phyloP scores from a whole-genome alignment of 1,140 invertebrate species.

The Conopomorpha cramerella region DNA sequence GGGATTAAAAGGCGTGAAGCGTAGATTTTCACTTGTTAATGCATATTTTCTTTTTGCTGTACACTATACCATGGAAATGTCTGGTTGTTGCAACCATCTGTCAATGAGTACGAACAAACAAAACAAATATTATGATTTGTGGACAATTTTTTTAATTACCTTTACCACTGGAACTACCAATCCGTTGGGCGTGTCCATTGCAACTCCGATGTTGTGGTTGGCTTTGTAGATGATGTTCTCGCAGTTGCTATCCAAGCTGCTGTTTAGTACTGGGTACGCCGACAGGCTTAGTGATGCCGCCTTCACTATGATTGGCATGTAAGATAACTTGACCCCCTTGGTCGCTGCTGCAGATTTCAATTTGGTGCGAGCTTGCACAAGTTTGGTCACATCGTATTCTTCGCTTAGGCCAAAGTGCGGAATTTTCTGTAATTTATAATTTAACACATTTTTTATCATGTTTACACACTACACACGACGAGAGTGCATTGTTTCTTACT shows the following conservation, averaged over 20 bases:
- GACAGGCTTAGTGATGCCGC: constrained; percentile 87
- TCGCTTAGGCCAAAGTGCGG: constrained; percentile 88
- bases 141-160: constrained; percentile 17
- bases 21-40: too few species aligned
- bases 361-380: constrained; percentile 72
- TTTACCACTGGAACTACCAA: constrained; percentile 99
- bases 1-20: too few species aligned
- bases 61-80: too few species aligned
- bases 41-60: too few species aligned
- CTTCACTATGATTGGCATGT: constrained; percentile 97
- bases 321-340: constrained; percentile 81
- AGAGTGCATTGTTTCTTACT: too few species aligned
- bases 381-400: constrained; percentile 82
- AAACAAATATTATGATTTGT: constrained; percentile 3
- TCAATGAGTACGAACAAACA: constrained; percentile 1
- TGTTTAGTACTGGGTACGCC: constrained; percentile 89
- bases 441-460: too few species aligned
- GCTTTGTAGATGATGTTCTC: constrained; percentile 84
- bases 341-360: constrained; percentile 71
- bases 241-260: constrained; percentile 78
- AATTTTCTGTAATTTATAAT: constrained; percentile 80
- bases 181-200: constrained; percentile 94
- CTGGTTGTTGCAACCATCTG: too few species aligned
- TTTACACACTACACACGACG: too few species aligned
- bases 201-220: constrained; percentile 94